These are phyloP conservation scores for Grantiella picta DNA, from an alignment of 2,113 vertebrate species.

Conservation along the genomic window DNA sequence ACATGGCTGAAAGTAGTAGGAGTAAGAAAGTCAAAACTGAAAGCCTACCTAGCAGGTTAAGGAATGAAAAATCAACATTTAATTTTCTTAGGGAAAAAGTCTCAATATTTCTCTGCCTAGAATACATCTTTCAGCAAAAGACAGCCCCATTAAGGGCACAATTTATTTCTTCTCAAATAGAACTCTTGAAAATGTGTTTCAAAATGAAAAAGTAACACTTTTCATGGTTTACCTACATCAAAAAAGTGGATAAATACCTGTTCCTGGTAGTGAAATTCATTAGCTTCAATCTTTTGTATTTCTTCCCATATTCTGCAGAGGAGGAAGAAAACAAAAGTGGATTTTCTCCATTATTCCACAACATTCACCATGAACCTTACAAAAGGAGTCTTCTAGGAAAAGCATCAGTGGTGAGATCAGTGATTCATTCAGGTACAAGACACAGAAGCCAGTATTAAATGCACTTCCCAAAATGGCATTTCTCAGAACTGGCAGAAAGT, in stretches of 20 bases:
- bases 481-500: not conserved
- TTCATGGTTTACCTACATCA: not conserved
- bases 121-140: not conserved
- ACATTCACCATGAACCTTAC: not conserved
- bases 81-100: not conserved
- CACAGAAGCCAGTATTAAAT: not conserved
- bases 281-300: conserved; percentile 96
- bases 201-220: not conserved
- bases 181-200: not conserved
- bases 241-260: conserved; percentile 76
- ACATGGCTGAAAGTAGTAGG: not conserved
- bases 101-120: not conserved
- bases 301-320: conserved; percentile 90
- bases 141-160: not conserved
- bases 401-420: not conserved
- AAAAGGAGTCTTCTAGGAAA: not conserved
- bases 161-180: not conserved
- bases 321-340: not conserved
- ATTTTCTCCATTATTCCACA: not conserved
- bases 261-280: conserved; percentile 96
- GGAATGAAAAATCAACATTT: not conserved
- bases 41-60: not conserved
- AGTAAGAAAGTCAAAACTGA: not conserved
- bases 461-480: not conserved
- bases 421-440: not conserved